Conservation (phyloP, 2,888 invertebrate genomes). For the Drosophila koepferae region DNA sequence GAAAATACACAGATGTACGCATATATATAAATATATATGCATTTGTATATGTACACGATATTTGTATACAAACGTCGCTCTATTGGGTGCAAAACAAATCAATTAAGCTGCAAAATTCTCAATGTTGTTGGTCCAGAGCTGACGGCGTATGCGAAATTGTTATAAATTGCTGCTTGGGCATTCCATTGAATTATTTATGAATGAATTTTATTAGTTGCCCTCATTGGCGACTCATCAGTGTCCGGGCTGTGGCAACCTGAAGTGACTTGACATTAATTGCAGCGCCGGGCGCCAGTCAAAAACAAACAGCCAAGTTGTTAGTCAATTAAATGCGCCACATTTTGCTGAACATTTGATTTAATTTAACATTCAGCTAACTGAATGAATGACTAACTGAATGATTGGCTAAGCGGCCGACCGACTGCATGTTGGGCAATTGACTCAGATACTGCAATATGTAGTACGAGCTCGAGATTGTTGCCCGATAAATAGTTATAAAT, state of each 20-base stretch:
- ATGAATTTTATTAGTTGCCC: conserved; percentile 82
- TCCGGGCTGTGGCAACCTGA: conserved; percentile 59
- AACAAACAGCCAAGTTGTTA: conserved; percentile 49
- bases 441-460: conserved; percentile 26
- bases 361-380: conserved; percentile 42
- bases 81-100: conserved; percentile 77
- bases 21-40: conserved; percentile 7
- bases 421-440: conserved; percentile 42
- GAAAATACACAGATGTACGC: conserved; percentile 5
- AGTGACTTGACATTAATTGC: conserved; percentile 77
- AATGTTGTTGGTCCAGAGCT: conserved; percentile 31
- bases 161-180: conserved; percentile 67
- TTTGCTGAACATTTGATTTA: conserved; percentile 73
- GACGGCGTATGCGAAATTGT: conserved; percentile 77
- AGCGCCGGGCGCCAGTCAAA: conserved; percentile 39
- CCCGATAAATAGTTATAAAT: conserved; percentile 45
- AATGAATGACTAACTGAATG: conserved; percentile 13
- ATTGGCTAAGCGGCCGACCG: conserved; percentile 5
- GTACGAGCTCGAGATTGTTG: conserved; percentile 25
- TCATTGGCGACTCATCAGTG: conserved; percentile 79
- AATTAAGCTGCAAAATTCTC: conserved; percentile 66
- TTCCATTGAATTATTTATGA: conserved; percentile 81
- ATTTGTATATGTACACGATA: conserved; percentile 14
- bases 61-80: conserved; percentile 43
- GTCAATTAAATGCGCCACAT: conserved; percentile 76